Conservation (phyloP, 2,888 invertebrate genomes). For the Caenorhabditis angaria region DNA sequence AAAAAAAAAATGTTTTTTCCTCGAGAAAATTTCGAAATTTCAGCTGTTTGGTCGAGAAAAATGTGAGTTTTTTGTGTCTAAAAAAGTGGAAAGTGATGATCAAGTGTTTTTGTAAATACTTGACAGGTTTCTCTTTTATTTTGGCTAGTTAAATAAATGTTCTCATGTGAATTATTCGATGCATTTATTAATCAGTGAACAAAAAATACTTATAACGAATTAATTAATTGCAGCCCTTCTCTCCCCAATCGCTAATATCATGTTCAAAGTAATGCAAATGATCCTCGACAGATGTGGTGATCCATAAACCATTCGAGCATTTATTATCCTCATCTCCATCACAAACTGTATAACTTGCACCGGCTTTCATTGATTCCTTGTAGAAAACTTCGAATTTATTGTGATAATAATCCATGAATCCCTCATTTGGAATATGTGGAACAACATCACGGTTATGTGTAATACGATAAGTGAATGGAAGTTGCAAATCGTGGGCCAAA, state of each 20-base stretch:
- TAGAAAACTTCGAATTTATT: constrained; percentile 56
- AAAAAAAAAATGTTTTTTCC: not conserved
- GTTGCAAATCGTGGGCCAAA: constrained; percentile 51
- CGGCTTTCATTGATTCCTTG: constrained; percentile 44
- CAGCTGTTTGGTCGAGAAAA: too few species aligned
- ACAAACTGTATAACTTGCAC: constrained; percentile 36
- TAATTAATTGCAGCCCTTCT: constrained; percentile 53
- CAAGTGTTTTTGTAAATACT: too few species aligned
- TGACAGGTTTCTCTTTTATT: too few species aligned
- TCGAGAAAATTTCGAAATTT: too few species aligned
- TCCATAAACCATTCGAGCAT: constrained; percentile 56
- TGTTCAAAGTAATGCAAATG: constrained; percentile 62
- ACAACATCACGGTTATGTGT: constrained; percentile 59
- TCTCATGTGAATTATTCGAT: too few species aligned
- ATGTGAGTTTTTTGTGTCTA: too few species aligned
- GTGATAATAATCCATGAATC: constrained; percentile 56
- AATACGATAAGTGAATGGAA: constrained; percentile 52
- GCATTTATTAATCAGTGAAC: not conserved
- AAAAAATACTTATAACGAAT: too few species aligned
- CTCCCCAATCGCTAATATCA: constrained; percentile 57
- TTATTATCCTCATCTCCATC: constrained; percentile 45
- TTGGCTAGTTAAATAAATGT: too few species aligned
- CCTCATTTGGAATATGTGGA: constrained; percentile 57
- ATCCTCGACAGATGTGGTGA: constrained; percentile 58
- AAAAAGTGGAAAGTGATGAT: too few species aligned